Base-by-base conservation (phyloP, 2,888 invertebrate species). In the Deilephila elpenor region DNA sequence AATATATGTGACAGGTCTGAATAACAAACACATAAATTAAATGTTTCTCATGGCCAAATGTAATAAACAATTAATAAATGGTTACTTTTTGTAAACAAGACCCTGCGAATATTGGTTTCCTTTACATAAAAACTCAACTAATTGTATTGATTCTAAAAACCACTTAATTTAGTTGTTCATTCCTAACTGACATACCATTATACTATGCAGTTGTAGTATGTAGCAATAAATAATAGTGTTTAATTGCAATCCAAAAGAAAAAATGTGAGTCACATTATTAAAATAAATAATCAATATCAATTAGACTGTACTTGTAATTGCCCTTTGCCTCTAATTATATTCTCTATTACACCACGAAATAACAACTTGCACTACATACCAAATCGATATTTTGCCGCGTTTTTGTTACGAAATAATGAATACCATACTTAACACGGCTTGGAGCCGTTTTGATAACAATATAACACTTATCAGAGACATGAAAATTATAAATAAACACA, bases 401-500 rank as follows among this genome's bases (percentile, higher is more conserved):
- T 51, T 51, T 67, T 51, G 20, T 67, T 67, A 51, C 17, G 11
- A 25, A 72, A 59, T 53, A 34, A 2, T 44, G 20, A 20, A 17
- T 7, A 37, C 51, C 20, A 34, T 14, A 59, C 5, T 25, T 34
- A 17, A 37, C 37, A 19, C 6, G 4, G 11, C 64, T 44, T 67
- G 25, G 17, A 25, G 25, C 67, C 32, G 20, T 37, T 64, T 56
- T 64, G 37, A 64, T 61, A 34, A 19, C 53, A n/a, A 14, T 34
- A 34, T 34, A 44, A n/a, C 59, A 59, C 59, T 71, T 71, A 74
- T 74, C 72, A 25, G 61, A 20, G 62, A 67, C 73, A 71, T 75
- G 71, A 78, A 78, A 72, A 79, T 79, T 78, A 82, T 79, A 83
- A 82, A 86, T 85, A 87, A 83, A 87, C 84, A 88, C 87, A 88